Base-by-base conservation (phyloP, 2,888 invertebrate genomes). In the Leucophora obtusa region DNA sequence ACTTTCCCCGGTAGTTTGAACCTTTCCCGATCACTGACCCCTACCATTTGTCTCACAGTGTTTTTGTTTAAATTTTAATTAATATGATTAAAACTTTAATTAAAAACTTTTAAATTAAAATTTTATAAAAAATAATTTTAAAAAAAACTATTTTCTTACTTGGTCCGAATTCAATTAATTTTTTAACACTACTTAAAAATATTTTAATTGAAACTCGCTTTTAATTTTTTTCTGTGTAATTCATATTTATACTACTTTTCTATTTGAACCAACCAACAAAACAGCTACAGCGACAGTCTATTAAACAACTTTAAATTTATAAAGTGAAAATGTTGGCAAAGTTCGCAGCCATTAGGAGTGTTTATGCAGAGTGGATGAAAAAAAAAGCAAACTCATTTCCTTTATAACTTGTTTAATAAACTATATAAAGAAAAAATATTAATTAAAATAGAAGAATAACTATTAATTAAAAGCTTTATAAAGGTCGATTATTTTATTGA, bases 291-390 rank as follows among this genome's bases (percentile, higher is more conserved):
- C 14, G 38, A 38, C 38, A 38, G 11, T 38, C 38, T 38, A 11
- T 38, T 11, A 38, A 38, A 38, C 11, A 56, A 47, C 47, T 63
- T 62, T 8, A 43, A 54, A 54, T 62, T 63, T 50, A 56, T 71
- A 17, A 63, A 71, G 50, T 24, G 14, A 71, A 62, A 54, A 17
- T 71, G n/a, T 54, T 71, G 38, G 24, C 54, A 47, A 69, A 69
- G n/a, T 51, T 21, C 11, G 5, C 4, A 53, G 11, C 43, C 14
- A 17, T 53, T 60, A 11, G 59, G 43, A n/a, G n/a, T n/a, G n/a
- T 53, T 43, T 38, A 47, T n/a, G 38, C 38, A 38, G 8, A 33
- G 28, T 28, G 28, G 6, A 28, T 1, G 7, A 28, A 28, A 28
- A 7, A 28, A 28, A 7, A 28, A 28, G 7, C 18, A 35, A 58